Base-by-base conservation (phyloP, 2,113 vertebrate species). In the Erinaceus europaeus region DNA sequence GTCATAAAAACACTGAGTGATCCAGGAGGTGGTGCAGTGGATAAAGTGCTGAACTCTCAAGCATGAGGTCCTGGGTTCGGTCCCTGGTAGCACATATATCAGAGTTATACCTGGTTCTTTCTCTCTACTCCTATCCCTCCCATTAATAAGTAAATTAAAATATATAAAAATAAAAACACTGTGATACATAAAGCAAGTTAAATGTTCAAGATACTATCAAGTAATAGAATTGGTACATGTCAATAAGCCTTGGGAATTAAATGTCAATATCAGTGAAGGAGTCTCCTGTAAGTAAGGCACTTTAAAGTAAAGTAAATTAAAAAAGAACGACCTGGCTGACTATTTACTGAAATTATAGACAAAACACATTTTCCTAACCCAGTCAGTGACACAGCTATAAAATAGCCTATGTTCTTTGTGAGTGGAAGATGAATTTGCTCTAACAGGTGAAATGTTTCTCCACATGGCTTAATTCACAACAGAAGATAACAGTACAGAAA, bases 321-420 rank as follows among this genome's bases (percentile, higher is more conserved):
- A 86, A 65, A 86, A 40, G 42, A 77, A 62, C 72, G 46, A 55
- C 6, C 61, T 53, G 27, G 9, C 32, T 52, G 11, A 29, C n/a
- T 77, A 78, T 65, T 81, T 91, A 65, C 29, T 59, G 38, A 84
- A 88, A 82, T 65, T 62, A 55, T n/a, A 55, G 55, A 65, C 23
- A 84, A 81, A 62, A 59, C 40, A 25, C 52, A 75, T 59, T 88
- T 34, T 90, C 18, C 62, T 88, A 53, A 42, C 9, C 9, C 68
- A 29, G 23, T 10, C 8, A 42, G 25, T 4, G 1, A n/a, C 34
- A 23, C 55, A 57, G 25, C 11, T 10, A 27, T 27, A 27, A 23
- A 57, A 10, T 10, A 57, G n/a, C n/a, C n/a, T n/a, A n/a, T n/a
- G n/a, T n/a, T n/a, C 25, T 57, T 29, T 57, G 25, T 29, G 25